These are phyloP conservation scores for Anthopleura xanthogrammica DNA, from an alignment of 92 coral and sea anemone genomes.

Conservation along the genomic window DNA sequence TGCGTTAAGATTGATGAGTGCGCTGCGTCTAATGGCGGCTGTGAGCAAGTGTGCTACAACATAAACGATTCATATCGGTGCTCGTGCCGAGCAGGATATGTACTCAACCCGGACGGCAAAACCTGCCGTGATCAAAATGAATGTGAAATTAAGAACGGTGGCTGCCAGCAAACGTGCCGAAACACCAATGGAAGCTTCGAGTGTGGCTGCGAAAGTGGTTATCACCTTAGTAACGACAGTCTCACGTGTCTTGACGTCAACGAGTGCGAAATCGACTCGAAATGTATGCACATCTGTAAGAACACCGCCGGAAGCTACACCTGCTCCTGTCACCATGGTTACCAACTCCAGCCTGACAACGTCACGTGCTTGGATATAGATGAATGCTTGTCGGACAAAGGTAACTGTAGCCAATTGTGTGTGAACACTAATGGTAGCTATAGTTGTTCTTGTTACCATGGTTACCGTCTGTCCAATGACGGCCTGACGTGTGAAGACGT, in stretches of 20 bases:
- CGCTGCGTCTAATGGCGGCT: slow-evolving; percentile 49
- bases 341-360: slow-evolving; percentile 45
- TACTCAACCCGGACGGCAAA: slow-evolving; percentile 23
- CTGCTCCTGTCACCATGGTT: slow-evolving; percentile 67
- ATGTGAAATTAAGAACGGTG: slow-evolving; percentile 44
- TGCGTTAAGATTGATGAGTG: slow-evolving; percentile 86
- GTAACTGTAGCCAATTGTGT: slow-evolving; percentile 49
- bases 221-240: slow-evolving; percentile 41
- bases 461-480: slow-evolving; percentile 43
- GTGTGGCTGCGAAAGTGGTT: slow-evolving; percentile 54
- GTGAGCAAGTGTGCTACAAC: slow-evolving; percentile 69
- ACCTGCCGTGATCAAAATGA: slow-evolving; percentile 64
- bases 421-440: slow-evolving; percentile 44
- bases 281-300: slow-evolving; percentile 43
- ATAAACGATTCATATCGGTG: slow-evolving; percentile 54
- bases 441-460: slow-evolving; percentile 51
- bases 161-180: slow-evolving; percentile 56
- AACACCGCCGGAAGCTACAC: slow-evolving; percentile 52
- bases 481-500: slow-evolving; percentile 48
- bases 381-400: slow-evolving; percentile 40
- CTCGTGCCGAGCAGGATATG: slow-evolving; percentile 58
- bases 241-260: slow-evolving; percentile 50
- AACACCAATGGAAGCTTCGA: slow-evolving; percentile 64
- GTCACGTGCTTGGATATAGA: slow-evolving; percentile 46
- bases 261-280: slow-evolving; percentile 33